A percentile compares a stretch with the other conserved stretches of the same genome.
phyloP scores from a whole-genome alignment of 2,888 invertebrate genomes.

The Encarsia formosa region DNA sequence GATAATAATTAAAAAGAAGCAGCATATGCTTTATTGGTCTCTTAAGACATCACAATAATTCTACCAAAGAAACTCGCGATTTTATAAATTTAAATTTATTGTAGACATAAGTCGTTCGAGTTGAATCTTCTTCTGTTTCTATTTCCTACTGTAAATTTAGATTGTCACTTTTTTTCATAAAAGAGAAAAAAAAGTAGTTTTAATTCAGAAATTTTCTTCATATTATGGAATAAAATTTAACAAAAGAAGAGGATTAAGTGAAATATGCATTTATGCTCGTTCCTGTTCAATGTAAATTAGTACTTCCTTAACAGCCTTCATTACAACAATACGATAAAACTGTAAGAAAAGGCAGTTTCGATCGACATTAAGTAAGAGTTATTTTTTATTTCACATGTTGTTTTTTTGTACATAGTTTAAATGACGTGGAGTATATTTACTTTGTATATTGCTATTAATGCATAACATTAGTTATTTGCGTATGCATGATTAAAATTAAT shows the following conservation, averaged over 20 bases:
- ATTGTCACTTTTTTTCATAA: no score
- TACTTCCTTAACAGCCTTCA: constrained; percentile 21
- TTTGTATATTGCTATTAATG: constrained; percentile 27
- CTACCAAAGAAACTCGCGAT: constrained; percentile 47
- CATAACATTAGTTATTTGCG: constrained; percentile 22
- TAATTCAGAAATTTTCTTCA: background rate
- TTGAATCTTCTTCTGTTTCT: constrained; percentile 17
- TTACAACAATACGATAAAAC: constrained; percentile 8
- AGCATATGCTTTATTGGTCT: constrained; percentile 40
- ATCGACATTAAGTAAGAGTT: constrained; percentile 23
- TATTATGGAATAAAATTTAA: background rate
- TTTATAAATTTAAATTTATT: constrained; percentile 1
- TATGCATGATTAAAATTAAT: background rate
- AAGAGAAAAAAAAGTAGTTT: constrained; percentile 2
- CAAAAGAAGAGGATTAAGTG: constrained; percentile 19
- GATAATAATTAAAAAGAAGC: constrained; percentile 33
- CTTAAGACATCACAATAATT: constrained; percentile 46
- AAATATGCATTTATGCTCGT: constrained; percentile 28
- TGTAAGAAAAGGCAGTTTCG: constrained; percentile 16
- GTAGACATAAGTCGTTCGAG: constrained; percentile 22
- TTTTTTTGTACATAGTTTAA: constrained; percentile 46
- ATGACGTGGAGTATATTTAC: constrained; percentile 17
- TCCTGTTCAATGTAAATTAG: constrained; percentile 27
- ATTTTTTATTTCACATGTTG: constrained; percentile 32
- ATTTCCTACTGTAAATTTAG: background rate